Evolutionary conservation across 2,113 vertebrate species (phyloP).

Genomic region (Enhydra lutris): DNA sequence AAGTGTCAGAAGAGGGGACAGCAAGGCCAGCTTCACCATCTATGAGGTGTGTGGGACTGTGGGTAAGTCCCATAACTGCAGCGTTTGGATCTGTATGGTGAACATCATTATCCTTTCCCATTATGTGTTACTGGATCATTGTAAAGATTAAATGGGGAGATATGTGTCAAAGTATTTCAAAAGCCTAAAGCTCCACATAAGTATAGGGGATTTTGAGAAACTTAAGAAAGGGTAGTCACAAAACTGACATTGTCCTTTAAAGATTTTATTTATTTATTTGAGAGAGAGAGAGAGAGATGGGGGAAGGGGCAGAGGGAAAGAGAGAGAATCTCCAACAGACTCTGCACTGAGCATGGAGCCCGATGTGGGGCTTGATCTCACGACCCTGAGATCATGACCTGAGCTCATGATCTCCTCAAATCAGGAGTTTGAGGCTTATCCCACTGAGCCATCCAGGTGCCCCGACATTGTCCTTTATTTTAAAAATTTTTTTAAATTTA

Average conservation of each 20-base stretch:
- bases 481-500: too few species aligned
- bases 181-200: background rate
- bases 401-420: background rate
- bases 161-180: background rate
- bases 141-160: background rate
- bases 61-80: background rate
- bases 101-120: background rate
- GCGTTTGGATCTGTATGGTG: background rate
- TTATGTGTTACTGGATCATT: background rate
- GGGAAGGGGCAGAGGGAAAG: background rate
- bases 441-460: background rate
- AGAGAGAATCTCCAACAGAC: background rate
- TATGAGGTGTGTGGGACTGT: background rate
- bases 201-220: background rate
- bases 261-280: background rate
- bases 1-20: background rate
- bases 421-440: background rate
- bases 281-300: background rate
- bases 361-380: background rate
- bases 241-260: conserved; percentile 8
- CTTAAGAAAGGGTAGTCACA: background rate
- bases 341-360: background rate
- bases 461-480: background rate
- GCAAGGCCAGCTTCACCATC: background rate
- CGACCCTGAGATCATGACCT: background rate